Percentiles rank a stretch among this genome's conserved stretches.
phyloP scores from a whole-genome alignment of 1,140 invertebrate species.

The Cardiocondyla obscurior region DNA sequence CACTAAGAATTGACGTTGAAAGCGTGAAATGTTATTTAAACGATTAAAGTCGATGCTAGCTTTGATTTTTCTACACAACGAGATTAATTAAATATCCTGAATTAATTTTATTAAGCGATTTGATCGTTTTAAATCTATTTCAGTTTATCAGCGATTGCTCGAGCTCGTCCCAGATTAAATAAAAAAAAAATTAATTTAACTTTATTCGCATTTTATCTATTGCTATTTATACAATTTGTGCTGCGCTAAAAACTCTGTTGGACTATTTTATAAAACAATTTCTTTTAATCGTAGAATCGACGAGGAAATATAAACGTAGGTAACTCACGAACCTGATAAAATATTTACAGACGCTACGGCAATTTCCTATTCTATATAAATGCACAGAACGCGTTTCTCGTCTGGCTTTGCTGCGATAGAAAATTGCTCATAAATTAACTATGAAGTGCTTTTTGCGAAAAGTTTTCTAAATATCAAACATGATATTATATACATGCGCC shows the following conservation, averaged over 20 bases:
- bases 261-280: neutral
- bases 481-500: neutral
- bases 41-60: neutral
- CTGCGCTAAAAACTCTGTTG: neutral
- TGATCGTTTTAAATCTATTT: neutral
- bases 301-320: conserved; percentile 1
- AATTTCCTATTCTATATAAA: conserved; percentile 19
- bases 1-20: neutral
- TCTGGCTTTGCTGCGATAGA: neutral
- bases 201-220: neutral
- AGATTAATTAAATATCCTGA: neutral
- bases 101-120: neutral
- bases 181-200: neutral
- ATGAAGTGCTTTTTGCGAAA: neutral
- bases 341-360: conserved; percentile 10
- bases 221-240: neutral
- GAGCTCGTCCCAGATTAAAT: neutral
- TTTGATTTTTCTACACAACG: neutral
- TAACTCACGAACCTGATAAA: conserved; percentile 19
- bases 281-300: neutral
- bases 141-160: neutral
- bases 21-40: neutral
- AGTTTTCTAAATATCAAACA: neutral
- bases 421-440: neutral
- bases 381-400: neutral